Base-by-base conservation (phyloP, 2,113 vertebrate species). In the Mormoops blainvillei region DNA sequence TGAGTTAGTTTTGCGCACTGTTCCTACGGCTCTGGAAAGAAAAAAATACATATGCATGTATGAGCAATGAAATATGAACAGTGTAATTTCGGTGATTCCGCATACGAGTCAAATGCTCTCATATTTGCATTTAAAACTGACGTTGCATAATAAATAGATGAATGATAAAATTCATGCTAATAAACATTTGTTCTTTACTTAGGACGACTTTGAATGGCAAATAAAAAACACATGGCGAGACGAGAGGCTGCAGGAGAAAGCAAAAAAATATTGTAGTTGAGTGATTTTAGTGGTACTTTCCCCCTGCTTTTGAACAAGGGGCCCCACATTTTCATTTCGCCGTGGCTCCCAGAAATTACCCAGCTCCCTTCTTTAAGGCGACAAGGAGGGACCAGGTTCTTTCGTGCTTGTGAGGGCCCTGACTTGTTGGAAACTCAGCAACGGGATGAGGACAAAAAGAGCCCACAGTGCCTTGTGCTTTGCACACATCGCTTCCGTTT, bases 1-100 rank as follows among this genome's bases (percentile, higher is more conserved):
- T 0, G 36, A 15, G 48, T 8, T 10, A 5, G 8, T 14, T n/a
- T 1, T 4, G 9, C 0, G 31, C 0, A 0, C 24, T 0, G 18
- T 28, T 52, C 22, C 45, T 20, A 1, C 31, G 0, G 4, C 38
- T 7, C 15, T 8, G 52, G 58, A 15, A 15, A 26, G 52, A 22
- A 3, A 11, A 36, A 24, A 48, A 24, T 28, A 15, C 3, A 0
- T 1, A 3, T 0, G 4, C 26, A 0, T 0, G 5, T 9, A 1
- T 0, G 18, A 56, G 85, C 28, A 20, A 24, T 3, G 7, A 41
- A 54, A n/a, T 2, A 11, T 52, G 2, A 19, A n/a, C 0, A 1
- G 20, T 18, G 13, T 14, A 0, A 28, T 28, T 28, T 71, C 15
- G 18, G 38, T 8, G 89, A 73, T 6, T 16, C n/a, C 0, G 11